Percentiles rank a stretch among this genome's conserved stretches.
Conservation (phyloP, 2,797 vertebrate genomes). For the Megaceryle alcyon region DNA sequence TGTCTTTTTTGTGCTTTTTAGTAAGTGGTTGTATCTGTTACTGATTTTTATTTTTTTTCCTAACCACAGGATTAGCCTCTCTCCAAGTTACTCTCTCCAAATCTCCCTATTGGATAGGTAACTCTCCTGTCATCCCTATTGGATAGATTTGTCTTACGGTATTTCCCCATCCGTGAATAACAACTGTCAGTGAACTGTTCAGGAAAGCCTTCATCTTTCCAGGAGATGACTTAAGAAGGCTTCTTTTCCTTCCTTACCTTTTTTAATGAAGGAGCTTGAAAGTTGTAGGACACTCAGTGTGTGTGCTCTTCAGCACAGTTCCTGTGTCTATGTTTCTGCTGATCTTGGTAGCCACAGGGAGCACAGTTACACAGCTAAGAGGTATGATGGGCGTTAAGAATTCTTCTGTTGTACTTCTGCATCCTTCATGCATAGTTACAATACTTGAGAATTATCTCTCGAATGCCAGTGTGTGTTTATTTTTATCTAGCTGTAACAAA, state of each 20-base stretch:
- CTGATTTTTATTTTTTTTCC: no score
- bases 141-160: not conserved
- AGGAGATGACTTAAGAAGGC: not conserved
- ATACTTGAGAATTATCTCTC: not conserved
- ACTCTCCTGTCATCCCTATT: not conserved
- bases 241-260: not conserved
- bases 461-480: not conserved
- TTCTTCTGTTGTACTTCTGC: not conserved
- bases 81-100: not conserved
- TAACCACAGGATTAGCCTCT: not conserved
- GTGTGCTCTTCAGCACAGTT: not conserved
- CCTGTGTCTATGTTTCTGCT: not conserved
- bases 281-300: not conserved
- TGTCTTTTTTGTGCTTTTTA: not conserved
- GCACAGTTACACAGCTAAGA: not conserved
- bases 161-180: not conserved
- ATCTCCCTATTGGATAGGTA: not conserved
- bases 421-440: not conserved
- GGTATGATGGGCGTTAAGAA: not conserved
- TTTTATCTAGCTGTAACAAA: conserved; percentile 36
- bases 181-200: not conserved
- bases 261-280: not conserved
- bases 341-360: not conserved
- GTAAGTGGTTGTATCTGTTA: not conserved
- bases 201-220: conserved; percentile 1